Evolutionary conservation across 2,113 vertebrate genomes (phyloP), one percentile per base, ranked within the genome.

Genomic region (Aegotheles bennettii): DNA sequence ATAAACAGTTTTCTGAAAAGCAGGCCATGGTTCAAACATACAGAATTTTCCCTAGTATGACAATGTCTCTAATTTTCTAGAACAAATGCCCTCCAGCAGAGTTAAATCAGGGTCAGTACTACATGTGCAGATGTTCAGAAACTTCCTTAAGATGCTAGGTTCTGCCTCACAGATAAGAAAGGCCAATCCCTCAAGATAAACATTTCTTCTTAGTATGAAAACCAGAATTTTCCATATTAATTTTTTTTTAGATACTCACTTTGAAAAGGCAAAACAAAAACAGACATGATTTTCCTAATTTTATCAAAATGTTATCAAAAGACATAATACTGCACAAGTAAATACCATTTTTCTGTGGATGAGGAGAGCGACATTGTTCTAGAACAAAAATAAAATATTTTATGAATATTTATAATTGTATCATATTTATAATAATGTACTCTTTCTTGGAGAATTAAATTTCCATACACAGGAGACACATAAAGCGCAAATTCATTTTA

Each of bases 351-450:
- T 70, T 79, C 6, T 79, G 9, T 29, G 65, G 2, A 33, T 57
- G 9, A 82, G 9, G 76, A 51, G 3, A 48, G 6, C 3, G 19
- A 18, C 2, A 43, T 5, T 53, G 3, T 74, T 69, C 12, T 67
- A 38, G 29, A 76, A 3, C 0, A 33, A 80, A 45, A 28, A 1
- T 6, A 25, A 36, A 31, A 3, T 35, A 42, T 53, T 60, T 65
- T 40, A 31, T 25, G 65, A 7, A 35, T 38, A 29, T 64, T 50
- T 56, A n/a, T n/a, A n/a, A n/a, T n/a, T n/a, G n/a, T n/a, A n/a
- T n/a, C n/a, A n/a, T n/a, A n/a, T n/a, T n/a, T n/a, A 9, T n/a
- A 26, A 24, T 17, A 24, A 50, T 31, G 45, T 0, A 2, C 0
- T 17, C 63, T 48, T 73, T 16, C 5, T 38, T 69, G 25, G 35